Evolutionary conservation across 2,113 vertebrate genomes (phyloP).

Genomic region (Callipepla squamata): DNA sequence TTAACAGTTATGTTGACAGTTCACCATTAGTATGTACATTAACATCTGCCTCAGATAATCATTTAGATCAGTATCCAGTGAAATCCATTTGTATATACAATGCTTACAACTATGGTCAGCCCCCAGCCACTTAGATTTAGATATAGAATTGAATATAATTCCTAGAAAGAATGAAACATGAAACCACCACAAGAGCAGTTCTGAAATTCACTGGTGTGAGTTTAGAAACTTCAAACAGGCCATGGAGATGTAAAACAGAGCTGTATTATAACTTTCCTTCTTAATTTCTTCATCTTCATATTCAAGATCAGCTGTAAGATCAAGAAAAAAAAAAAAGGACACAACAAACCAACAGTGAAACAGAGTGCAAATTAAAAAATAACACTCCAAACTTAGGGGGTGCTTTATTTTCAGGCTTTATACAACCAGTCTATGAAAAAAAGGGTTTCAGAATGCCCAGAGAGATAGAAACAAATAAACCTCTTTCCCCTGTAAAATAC

Average conservation of each 20-base stretch:
- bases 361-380: background rate
- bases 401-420: background rate
- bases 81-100: background rate
- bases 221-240: background rate
- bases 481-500: background rate
- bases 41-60: background rate
- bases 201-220: background rate
- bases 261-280: background rate
- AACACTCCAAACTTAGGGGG: background rate
- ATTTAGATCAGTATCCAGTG: background rate
- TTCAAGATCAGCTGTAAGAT: background rate
- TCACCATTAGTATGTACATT: background rate
- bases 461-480: background rate
- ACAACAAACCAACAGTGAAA: background rate
- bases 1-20: background rate
- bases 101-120: background rate
- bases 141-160: background rate
- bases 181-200: background rate
- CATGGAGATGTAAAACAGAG: background rate
- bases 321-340: background rate
- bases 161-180: accelerated
- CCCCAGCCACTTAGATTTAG: background rate
- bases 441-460: background rate
- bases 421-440: background rate
- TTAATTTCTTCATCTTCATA: background rate